phyloP scores from a whole-genome alignment of 1,140 invertebrate genomes.

The Harpegnathos saltator region DNA sequence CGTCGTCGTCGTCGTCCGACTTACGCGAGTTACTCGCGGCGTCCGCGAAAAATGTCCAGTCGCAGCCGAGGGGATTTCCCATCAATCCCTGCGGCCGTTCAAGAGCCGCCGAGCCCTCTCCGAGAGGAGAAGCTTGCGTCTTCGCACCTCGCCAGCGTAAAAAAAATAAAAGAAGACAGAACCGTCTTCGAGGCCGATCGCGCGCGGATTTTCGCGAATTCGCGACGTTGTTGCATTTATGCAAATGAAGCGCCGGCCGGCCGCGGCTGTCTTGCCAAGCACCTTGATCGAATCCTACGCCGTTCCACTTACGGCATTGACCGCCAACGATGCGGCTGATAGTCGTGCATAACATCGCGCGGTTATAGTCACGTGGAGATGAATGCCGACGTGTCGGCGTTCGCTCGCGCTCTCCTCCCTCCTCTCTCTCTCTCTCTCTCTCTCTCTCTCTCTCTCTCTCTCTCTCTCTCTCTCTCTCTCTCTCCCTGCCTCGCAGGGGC shows the following conservation, averaged over 20 bases:
- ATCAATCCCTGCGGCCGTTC: not conserved
- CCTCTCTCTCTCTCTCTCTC: no score
- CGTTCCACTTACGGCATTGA: slow-evolving; percentile 47
- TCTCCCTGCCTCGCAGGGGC: not conserved
- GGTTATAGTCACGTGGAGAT: slow-evolving; percentile 70
- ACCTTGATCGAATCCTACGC: slow-evolving; percentile 54
- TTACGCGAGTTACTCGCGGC: slow-evolving; percentile 16
- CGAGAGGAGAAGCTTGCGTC: no score
- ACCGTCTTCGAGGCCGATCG: no score
- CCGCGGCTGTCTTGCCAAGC: slow-evolving; percentile 24
- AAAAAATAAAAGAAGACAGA: no score
- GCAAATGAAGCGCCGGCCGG: slow-evolving; percentile 55
- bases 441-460: no score
- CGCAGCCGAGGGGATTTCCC: not conserved
- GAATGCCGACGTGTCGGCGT: slow-evolving; percentile 42
- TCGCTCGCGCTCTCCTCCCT: not conserved
- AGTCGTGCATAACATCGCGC: slow-evolving; percentile 52
- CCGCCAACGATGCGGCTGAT: slow-evolving; percentile 59
- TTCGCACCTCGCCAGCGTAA: no score
- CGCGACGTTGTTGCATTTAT: slow-evolving; percentile 44
- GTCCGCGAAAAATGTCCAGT: not conserved
- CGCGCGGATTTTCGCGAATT: slow-evolving; percentile 30
- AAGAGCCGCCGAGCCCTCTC: no score
- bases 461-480: no score
- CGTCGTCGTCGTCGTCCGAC: slow-evolving; percentile 14